These are phyloP conservation scores for Trachelus iudaicus DNA, from an alignment of 2,888 invertebrate genomes.

Conservation along the genomic window DNA sequence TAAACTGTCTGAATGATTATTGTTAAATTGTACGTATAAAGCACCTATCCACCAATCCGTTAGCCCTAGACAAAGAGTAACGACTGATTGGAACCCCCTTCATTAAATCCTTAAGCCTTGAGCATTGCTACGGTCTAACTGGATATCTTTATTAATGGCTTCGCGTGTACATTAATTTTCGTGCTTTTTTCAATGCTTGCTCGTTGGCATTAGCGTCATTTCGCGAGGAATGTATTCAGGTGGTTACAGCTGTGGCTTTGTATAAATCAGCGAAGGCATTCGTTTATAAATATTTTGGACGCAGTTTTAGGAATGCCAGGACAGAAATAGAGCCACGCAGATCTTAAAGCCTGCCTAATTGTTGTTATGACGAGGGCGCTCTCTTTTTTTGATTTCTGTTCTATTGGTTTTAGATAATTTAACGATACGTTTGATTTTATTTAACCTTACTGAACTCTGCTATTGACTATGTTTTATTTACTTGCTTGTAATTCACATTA, in stretches of 20 bases:
- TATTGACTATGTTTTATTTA: too few species aligned
- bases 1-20: constrained; percentile 4
- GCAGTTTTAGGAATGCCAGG: neutral
- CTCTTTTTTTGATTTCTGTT: neutral
- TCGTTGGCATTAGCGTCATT: neutral
- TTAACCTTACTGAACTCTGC: too few species aligned
- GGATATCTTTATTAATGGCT: neutral
- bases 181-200: neutral
- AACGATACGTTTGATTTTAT: neutral
- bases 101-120: neutral
- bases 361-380: neutral
- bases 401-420: neutral
- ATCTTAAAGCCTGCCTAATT: neutral
- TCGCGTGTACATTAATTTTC: neutral
- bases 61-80: neutral
- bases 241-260: neutral
- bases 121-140: neutral
- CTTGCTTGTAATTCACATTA: neutral
- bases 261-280: neutral
- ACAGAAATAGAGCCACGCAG: neutral
- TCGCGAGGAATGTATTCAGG: neutral
- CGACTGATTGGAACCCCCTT: neutral
- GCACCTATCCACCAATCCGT: neutral
- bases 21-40: constrained; percentile 3
- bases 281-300: neutral